Conservation (phyloP, 2,888 invertebrate genomes). For the Pseudococcus viburni region DNA sequence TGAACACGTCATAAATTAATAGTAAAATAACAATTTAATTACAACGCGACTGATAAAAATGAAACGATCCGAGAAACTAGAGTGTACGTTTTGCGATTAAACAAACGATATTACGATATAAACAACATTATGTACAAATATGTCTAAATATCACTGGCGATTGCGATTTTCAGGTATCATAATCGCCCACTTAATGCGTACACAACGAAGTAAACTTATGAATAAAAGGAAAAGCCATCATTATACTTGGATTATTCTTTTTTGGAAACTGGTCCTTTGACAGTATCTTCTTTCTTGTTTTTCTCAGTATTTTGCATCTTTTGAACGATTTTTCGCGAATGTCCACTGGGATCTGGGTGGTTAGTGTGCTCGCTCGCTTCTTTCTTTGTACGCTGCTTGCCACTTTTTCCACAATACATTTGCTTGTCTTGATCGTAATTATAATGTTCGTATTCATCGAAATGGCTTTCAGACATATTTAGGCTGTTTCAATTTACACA, state of each 20-base stretch:
- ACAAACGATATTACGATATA: slow-evolving; percentile 15
- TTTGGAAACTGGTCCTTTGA: slow-evolving; percentile 70
- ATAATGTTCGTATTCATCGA: slow-evolving; percentile 94
- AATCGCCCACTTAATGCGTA: slow-evolving; percentile 21
- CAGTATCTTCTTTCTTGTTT: slow-evolving; percentile 78
- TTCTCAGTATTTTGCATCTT: slow-evolving; percentile 88
- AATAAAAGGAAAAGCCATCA: slow-evolving; percentile 42
- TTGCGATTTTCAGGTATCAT: background rate
- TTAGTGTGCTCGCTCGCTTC: slow-evolving; percentile 91
- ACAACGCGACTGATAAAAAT: slow-evolving; percentile 48
- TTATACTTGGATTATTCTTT: slow-evolving; percentile 64
- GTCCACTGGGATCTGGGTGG: slow-evolving; percentile 92
- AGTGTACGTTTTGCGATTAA: slow-evolving; percentile 24
- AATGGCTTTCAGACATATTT: slow-evolving; percentile 85
- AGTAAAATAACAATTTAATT: slow-evolving; percentile 52
- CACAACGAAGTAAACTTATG: slow-evolving; percentile 15
- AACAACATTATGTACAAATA: slow-evolving; percentile 56
- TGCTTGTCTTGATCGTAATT: slow-evolving; percentile 94
- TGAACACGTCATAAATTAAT: slow-evolving; percentile 53
- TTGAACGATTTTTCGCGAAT: slow-evolving; percentile 91
- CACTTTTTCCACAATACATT: slow-evolving; percentile 88
- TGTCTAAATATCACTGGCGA: slow-evolving; percentile 58
- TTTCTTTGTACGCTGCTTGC: slow-evolving; percentile 91
- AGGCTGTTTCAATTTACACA: background rate
- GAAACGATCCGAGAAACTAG: slow-evolving; percentile 17